These are phyloP conservation scores for Columba livia DNA, from an alignment of 2,113 vertebrate genomes.

Conservation along the genomic window DNA sequence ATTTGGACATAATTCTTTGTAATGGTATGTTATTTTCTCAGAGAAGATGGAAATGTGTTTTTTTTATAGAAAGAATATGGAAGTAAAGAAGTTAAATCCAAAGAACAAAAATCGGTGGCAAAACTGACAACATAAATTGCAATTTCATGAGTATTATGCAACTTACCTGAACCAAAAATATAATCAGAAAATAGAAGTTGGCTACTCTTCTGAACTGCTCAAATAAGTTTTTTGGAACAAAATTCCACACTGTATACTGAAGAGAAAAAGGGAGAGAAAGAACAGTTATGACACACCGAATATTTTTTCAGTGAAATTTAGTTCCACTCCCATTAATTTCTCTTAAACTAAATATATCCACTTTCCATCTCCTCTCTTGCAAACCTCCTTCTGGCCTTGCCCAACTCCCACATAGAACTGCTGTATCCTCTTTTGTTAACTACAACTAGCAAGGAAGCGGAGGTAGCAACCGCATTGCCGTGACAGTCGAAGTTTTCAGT, in stretches of 20 bases:
- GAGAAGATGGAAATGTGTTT: not conserved
- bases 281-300: not conserved
- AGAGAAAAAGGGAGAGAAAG: not conserved
- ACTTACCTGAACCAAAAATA: conserved; percentile 99
- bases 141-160: not conserved
- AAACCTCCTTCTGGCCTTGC: not conserved
- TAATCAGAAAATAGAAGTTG: conserved; percentile 99
- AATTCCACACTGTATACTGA: conserved; percentile 98
- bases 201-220: conserved; percentile 99
- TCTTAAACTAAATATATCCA: not conserved
- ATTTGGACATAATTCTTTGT: not conserved
- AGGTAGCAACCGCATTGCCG: not conserved
- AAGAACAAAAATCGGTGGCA: not conserved
- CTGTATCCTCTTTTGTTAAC: not conserved
- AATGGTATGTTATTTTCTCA: not conserved
- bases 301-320: not conserved
- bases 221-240: conserved; percentile 98
- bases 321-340: not conserved
- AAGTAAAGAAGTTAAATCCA: not conserved
- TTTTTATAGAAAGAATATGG: not conserved
- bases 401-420: not conserved
- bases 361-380: not conserved
- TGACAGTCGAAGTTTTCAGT: not conserved
- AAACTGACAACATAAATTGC: not conserved
- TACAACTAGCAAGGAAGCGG: not conserved